These are phyloP conservation scores for Sebastes matsubarae DNA, from an alignment of 2,797 vertebrate genomes.

Conservation along the genomic window DNA sequence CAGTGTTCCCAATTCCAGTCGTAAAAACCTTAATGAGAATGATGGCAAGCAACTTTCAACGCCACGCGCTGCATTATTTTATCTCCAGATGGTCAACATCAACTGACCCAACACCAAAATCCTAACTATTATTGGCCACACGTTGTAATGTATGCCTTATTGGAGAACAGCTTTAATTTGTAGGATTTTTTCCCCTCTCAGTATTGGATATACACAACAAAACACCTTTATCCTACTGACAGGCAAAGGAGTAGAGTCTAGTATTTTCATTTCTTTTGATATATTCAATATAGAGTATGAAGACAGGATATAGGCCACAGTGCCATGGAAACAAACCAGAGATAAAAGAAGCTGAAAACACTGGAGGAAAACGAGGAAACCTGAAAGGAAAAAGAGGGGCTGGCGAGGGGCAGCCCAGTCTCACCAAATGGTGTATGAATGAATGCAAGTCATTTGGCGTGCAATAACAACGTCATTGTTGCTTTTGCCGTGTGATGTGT, in stretches of 20 bases:
- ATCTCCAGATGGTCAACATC: background rate
- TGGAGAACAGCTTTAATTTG: background rate
- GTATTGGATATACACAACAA: background rate
- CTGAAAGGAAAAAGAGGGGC: background rate
- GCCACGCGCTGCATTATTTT: background rate
- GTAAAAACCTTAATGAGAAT: background rate
- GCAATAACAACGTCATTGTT: too few species aligned
- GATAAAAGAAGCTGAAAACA: conserved; percentile 6
- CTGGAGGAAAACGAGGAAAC: background rate
- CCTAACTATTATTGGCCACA: background rate
- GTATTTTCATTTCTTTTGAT: background rate
- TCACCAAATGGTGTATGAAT: too few species aligned
- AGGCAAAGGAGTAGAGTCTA: background rate
- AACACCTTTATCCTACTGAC: background rate
- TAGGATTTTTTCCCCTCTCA: background rate
- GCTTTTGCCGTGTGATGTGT: too few species aligned
- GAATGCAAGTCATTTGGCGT: too few species aligned
- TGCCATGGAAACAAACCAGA: conserved; percentile 64
- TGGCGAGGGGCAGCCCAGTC: background rate
- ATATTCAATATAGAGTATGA: conserved; percentile 2
- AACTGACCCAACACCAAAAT: background rate
- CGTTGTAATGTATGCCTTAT: background rate
- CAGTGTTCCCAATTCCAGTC: background rate
- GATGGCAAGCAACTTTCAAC: background rate
- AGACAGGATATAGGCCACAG: conserved; percentile 43